Conservation (phyloP, 2,797 vertebrate genomes). For the Rhynchonycteris naso region DNA sequence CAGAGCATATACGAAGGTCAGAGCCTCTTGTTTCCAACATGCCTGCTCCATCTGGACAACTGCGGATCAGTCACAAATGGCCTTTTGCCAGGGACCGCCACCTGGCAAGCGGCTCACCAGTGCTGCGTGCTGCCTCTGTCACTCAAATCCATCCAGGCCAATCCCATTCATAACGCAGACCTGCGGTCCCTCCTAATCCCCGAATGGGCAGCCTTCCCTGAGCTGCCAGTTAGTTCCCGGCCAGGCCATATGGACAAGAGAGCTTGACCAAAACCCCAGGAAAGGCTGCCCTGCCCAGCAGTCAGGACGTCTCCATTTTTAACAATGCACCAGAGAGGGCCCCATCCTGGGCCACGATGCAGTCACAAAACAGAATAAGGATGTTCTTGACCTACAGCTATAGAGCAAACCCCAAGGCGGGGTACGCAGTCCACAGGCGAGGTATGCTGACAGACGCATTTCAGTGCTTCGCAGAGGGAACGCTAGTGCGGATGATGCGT, state of each 20-base stretch:
- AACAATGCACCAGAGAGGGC: neutral
- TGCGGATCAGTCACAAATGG: neutral
- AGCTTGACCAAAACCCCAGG: neutral
- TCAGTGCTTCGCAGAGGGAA: neutral
- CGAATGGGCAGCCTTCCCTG: neutral
- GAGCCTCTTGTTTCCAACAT: neutral
- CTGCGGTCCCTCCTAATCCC: neutral
- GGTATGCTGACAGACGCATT: neutral
- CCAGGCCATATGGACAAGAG: neutral
- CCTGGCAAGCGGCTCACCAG: slow-evolving; percentile 23
- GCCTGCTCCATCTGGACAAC: slow-evolving; percentile 41
- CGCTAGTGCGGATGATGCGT: neutral
- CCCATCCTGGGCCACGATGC: neutral
- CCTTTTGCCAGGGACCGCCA: slow-evolving; percentile 47
- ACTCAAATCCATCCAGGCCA: neutral
- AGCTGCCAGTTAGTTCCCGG: neutral
- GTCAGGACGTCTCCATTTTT: neutral
- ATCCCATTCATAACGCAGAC: slow-evolving; percentile 26
- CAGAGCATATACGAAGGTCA: slow-evolving; percentile 57
- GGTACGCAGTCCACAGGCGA: neutral
- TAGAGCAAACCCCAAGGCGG: neutral
- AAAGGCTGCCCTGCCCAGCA: neutral
- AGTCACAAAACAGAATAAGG: neutral
- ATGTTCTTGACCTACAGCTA: neutral
- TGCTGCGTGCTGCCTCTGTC: neutral